phyloP scores from a whole-genome alignment of 2,888 invertebrate genomes.

The Ormia ochracea region DNA sequence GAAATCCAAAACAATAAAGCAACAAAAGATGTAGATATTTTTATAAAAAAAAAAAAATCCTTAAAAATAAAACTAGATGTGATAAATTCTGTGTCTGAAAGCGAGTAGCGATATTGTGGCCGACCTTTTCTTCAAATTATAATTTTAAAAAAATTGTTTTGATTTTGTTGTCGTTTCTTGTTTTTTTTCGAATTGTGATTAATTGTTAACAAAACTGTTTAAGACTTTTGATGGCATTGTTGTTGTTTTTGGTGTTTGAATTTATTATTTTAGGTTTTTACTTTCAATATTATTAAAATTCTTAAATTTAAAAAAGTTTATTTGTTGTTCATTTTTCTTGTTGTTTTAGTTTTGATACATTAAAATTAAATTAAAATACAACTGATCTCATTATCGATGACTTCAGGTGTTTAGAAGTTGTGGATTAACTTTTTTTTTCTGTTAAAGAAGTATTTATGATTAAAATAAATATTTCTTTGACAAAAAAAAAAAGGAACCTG shows the following conservation, averaged over 20 bases:
- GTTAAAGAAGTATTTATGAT: conserved; percentile 5
- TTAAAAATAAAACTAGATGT: conserved; percentile 53
- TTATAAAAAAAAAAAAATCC: conserved; percentile 42
- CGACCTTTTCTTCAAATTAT: conserved; percentile 1
- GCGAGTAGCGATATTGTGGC: not conserved
- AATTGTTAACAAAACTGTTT: conserved; percentile 57
- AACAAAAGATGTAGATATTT: conserved; percentile 29
- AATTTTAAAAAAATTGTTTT: conserved; percentile 17
- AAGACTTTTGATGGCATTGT: conserved; percentile 37
- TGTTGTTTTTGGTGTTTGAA: conserved; percentile 44
- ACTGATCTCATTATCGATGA: conserved; percentile 36
- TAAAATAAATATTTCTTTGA: conserved; percentile 11
- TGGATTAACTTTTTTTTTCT: conserved; percentile 8
- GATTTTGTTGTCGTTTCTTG: not conserved
- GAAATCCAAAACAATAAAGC: conserved; percentile 28
- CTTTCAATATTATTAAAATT: conserved; percentile 47
- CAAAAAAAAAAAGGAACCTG: conserved; percentile 35
- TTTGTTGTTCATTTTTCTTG: conserved; percentile 71
- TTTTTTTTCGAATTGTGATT: conserved; percentile 28
- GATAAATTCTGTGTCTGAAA: conserved; percentile 13
- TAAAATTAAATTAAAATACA: conserved; percentile 72
- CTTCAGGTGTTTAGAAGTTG: conserved; percentile 29
- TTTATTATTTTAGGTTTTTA: conserved; percentile 29
- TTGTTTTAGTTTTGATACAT: conserved; percentile 37
- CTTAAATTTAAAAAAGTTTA: conserved; percentile 65